phyloP scores from a whole-genome alignment of 2,113 vertebrate genomes.

The Salvelinus sp. region DNA sequence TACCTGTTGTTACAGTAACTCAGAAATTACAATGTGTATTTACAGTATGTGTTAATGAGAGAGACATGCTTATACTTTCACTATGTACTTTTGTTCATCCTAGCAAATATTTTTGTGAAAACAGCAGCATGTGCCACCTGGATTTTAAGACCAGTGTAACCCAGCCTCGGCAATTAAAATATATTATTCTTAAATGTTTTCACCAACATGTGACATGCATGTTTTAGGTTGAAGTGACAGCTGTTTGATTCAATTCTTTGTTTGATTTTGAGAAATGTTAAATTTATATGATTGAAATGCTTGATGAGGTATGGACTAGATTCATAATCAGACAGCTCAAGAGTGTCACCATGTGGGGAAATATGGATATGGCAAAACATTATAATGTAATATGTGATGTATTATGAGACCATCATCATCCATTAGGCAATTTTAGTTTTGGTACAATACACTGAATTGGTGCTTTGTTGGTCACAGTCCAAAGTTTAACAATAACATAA shows the following conservation, averaged over 20 bases:
- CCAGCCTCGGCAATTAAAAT: background rate
- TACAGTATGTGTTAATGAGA: too few species aligned
- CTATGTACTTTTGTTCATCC: background rate
- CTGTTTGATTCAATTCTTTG: constrained; percentile 58
- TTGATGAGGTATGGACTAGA: constrained; percentile 27
- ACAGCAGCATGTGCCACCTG: too few species aligned
- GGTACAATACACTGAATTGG: background rate
- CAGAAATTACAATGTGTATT: too few species aligned
- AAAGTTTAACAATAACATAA: constrained; percentile 5
- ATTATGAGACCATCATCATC: constrained; percentile 7
- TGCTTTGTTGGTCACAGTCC: background rate
- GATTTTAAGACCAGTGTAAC: constrained; percentile 1
- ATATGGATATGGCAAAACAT: constrained; percentile 8
- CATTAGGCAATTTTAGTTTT: constrained; percentile 6
- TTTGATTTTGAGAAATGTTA: constrained; percentile 51
- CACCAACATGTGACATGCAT: background rate
- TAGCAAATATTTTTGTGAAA: constrained; percentile 27
- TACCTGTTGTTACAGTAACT: constrained; percentile 29
- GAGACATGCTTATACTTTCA: too few species aligned
- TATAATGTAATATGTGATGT: too few species aligned
- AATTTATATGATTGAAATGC: constrained; percentile 65
- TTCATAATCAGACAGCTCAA: constrained; percentile 63
- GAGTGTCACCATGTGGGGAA: constrained; percentile 71
- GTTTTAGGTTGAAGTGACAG: background rate
- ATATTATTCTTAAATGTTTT: background rate